These are phyloP conservation scores for Drosophila parvula DNA, from an alignment of 1,140 invertebrate species.

Conservation along the genomic window DNA sequence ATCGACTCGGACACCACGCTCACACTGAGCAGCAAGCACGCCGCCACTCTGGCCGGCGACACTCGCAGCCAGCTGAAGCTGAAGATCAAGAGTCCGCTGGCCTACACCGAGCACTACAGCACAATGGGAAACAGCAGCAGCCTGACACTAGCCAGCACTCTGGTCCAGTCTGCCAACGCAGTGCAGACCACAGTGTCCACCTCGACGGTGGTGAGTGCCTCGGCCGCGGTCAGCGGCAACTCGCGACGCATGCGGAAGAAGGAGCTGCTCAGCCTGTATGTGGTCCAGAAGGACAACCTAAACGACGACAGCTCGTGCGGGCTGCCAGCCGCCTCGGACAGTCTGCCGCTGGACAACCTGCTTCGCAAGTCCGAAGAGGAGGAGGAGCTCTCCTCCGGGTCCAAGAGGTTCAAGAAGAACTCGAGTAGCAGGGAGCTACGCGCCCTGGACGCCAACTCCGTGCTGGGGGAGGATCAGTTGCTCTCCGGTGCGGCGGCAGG, in stretches of 20 bases:
- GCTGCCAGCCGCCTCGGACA: constrained; percentile 80
- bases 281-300: constrained; percentile 92
- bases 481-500: constrained; percentile 84
- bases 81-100: constrained; percentile 94
- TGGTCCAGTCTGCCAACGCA: constrained; percentile 55
- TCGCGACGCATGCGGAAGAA: constrained; percentile 95
- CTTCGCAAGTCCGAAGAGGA: constrained; percentile 69
- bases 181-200: constrained; percentile 63
- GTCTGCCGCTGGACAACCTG: constrained; percentile 58
- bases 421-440: constrained; percentile 85
- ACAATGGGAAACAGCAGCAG: constrained; percentile 57
- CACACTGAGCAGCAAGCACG: constrained; percentile 86
- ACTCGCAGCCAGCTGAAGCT: constrained; percentile 94
- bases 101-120: constrained; percentile 73
- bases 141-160: constrained; percentile 44
- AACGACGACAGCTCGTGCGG: constrained; percentile 88
- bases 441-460: constrained; percentile 66
- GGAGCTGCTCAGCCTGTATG: constrained; percentile 92
- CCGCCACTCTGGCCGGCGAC: constrained; percentile 87
- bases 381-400: constrained; percentile 85
- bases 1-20: constrained; percentile 84
- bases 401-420: constrained; percentile 85
- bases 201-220: constrained; percentile 57
- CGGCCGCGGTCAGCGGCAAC: constrained; percentile 79
- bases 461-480: constrained; percentile 54